Evolutionary conservation across 1,140 invertebrate species (phyloP), one percentile per base, ranked within the genome.

Genomic region (Parasteatoda tepidariorum): DNA sequence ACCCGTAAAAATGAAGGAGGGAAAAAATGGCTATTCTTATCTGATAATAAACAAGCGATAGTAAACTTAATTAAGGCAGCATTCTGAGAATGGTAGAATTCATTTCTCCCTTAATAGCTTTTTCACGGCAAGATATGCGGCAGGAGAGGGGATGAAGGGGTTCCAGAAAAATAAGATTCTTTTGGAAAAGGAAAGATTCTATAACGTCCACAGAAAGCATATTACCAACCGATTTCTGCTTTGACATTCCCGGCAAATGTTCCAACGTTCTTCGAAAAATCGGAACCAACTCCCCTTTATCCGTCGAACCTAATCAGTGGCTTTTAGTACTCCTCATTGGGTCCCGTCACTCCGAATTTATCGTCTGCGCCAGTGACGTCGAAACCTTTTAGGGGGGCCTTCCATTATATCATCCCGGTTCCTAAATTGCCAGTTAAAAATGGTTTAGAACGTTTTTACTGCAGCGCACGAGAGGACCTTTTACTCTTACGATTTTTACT

Each of bases 371-470:
- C 22, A 11, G 64, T 82, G 78, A 82, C 78, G 78, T 82, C 78
- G 68, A 48, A 5, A 4, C 78, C 78, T 82, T 82, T 82, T 82
- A 70, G 55, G 48, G 78, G 26, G 26, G 28, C 67, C 78, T 82
- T 82, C 78, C 78, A 82, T 82, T 82, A 82, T 82, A 82, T 38
- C 78, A 64, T 82, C 78, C 78, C 78, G 66, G 55, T n/a, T 82
- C 57, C 78, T 34, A 82, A 82, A 82, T 82, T 82, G 78, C 78
- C 78, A 82, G 78, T 82, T 82, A 82, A 82, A 82, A 82, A 71
- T 82, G 78, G 78, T 82, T 82, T 82, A 48, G 38, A 48, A 48
- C 38, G 38, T 48, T 48, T 48, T 48, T 48, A 13, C 9, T 18
- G 9, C 38, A 18, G 38, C 9, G 9, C 9, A 15, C 30, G 57